phyloP scores from a whole-genome alignment of 2,113 vertebrate genomes.

The Willisornis vidua region DNA sequence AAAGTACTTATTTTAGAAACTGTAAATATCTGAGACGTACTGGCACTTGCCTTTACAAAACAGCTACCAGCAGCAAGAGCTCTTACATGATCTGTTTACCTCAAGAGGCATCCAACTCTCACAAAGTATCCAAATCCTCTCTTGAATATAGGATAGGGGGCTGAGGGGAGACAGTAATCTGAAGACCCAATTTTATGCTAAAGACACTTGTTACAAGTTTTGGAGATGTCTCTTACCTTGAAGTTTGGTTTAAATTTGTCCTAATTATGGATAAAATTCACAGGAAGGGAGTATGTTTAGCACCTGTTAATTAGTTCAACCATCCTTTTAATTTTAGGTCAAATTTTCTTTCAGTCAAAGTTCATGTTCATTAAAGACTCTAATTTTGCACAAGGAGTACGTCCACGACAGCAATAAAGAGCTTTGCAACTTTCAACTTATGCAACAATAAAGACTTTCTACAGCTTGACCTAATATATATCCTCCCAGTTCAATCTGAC shows the following conservation, averaged over 20 bases:
- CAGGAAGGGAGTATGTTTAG: not conserved
- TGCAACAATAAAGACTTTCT: not conserved
- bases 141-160: not conserved
- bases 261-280: not conserved
- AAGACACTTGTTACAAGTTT: not conserved
- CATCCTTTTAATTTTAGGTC: not conserved
- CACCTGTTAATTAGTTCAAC: not conserved
- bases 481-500: not conserved
- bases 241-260: not conserved
- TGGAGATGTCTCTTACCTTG: not conserved
- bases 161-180: not conserved
- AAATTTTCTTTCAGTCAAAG: not conserved
- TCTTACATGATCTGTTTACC: not conserved
- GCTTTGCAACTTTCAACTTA: constrained; percentile 5
- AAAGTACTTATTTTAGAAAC: not conserved
- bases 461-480: not conserved
- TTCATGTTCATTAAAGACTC: not conserved
- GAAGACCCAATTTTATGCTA: not conserved
- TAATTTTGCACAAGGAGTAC: not conserved
- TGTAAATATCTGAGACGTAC: not conserved
- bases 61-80: not conserved
- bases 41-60: not conserved
- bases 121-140: not conserved
- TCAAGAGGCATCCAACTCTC: not conserved
- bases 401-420: not conserved